These are phyloP conservation scores for Hydrolagus affinis DNA, from an alignment of 2,113 vertebrate species.

Conservation along the genomic window DNA sequence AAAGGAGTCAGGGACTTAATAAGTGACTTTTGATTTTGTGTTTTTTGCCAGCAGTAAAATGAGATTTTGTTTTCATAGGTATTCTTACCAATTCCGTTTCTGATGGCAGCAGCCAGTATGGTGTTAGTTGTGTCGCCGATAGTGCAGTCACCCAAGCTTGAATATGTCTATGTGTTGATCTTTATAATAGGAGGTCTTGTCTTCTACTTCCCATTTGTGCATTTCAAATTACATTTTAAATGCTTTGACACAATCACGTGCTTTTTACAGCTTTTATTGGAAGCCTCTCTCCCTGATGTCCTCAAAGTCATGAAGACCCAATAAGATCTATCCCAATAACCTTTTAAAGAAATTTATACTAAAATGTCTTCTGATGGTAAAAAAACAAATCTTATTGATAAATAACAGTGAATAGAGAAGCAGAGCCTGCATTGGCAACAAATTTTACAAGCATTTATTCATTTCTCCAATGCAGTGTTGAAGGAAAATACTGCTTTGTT, in stretches of 20 bases:
- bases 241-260: constrained; percentile 1
- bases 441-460: too few species aligned
- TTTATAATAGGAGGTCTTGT: not conserved
- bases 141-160: not conserved
- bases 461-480: too few species aligned
- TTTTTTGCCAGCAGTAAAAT: not conserved
- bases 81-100: constrained; percentile 10
- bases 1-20: not conserved
- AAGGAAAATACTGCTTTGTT: too few species aligned
- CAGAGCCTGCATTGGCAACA: too few species aligned
- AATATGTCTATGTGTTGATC: not conserved
- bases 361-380: too few species aligned
- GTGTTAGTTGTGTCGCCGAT: not conserved
- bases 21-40: not conserved
- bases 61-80: not conserved
- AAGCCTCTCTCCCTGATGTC: not conserved
- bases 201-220: constrained; percentile 1
- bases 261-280: constrained; percentile 16
- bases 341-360: too few species aligned
- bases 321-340: too few species aligned
- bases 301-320: not conserved
- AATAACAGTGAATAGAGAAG: too few species aligned
- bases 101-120: not conserved
- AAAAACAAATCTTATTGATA: too few species aligned
- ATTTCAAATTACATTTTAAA: constrained; percentile 24